phyloP scores from a whole-genome alignment of 1,140 invertebrate genomes.

The Cephus cinctus region DNA sequence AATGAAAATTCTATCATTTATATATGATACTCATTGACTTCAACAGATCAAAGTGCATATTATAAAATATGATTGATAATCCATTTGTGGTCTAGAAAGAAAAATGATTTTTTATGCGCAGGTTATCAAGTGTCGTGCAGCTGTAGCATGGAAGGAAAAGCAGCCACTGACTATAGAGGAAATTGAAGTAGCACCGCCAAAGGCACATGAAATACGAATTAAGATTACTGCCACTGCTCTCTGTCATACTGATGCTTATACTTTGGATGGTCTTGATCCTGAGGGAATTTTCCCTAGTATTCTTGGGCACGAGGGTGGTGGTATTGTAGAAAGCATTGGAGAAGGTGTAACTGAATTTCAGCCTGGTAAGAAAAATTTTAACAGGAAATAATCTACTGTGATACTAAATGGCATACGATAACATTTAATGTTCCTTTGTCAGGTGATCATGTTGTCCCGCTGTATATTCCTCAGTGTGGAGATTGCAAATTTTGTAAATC shows the following conservation, averaged over 20 bases:
- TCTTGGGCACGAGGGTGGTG: slow-evolving; percentile 92
- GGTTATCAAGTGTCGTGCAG: slow-evolving; percentile 86
- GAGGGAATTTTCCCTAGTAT: slow-evolving; percentile 94
- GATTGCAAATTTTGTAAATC: slow-evolving; percentile 97
- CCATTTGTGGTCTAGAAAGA: neutral
- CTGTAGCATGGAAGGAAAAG: slow-evolving; percentile 88
- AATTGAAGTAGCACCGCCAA: slow-evolving; percentile 93
- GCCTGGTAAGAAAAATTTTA: slow-evolving; percentile 59
- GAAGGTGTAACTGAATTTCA: slow-evolving; percentile 87
- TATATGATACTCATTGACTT: neutral
- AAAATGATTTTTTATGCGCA: slow-evolving; percentile 32
- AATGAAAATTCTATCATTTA: slow-evolving; percentile 1
- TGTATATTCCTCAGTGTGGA: slow-evolving; percentile 95
- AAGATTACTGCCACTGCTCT: slow-evolving; percentile 85
- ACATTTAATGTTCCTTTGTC: slow-evolving; percentile 23
- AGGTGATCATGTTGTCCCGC: slow-evolving; percentile 95
- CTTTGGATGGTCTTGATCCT: slow-evolving; percentile 86
- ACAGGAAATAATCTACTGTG: neutral
- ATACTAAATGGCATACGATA: slow-evolving; percentile 7
- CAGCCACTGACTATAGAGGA: slow-evolving; percentile 86
- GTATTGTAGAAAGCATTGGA: slow-evolving; percentile 94
- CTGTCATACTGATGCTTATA: slow-evolving; percentile 98
- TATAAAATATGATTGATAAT: too few relatives aligned
- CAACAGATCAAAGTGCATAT: too few relatives aligned
- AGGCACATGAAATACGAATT: slow-evolving; percentile 80